Base-by-base conservation (phyloP, 2,113 vertebrate genomes). In the Scophthalmus maximus region DNA sequence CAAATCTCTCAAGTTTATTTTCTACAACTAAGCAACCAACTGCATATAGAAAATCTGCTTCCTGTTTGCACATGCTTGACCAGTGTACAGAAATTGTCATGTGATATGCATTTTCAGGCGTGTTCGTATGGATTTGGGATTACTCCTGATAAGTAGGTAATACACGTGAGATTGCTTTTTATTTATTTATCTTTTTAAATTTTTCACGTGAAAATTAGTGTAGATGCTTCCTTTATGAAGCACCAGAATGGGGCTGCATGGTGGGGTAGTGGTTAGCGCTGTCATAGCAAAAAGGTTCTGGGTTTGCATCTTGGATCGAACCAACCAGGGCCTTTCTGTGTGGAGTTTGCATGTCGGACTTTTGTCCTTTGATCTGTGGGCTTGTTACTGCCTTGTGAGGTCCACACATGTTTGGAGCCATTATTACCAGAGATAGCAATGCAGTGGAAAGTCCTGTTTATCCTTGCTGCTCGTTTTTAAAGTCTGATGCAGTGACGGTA, bases 231-330 rank as follows among this genome's bases (percentile, higher is more conserved):
- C 44, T 69, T 29, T 18, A 51, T 65, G 9, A 70, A 76, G 82
- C 82, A 80, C 76, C 68, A 34, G 57, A 83, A 68, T 61, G 5
- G n/a, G n/a, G n/a, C n/a, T n/a, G n/a, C n/a, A n/a, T n/a, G n/a
- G n/a, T n/a, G n/a, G n/a, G n/a, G n/a, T n/a, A n/a, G n/a, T n/a
- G n/a, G n/a, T n/a, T n/a, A n/a, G n/a, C n/a, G n/a, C n/a, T n/a
- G n/a, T n/a, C n/a, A n/a, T n/a, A n/a, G n/a, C n/a, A n/a, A n/a
- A n/a, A n/a, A n/a, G n/a, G n/a, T n/a, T n/a, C n/a, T n/a, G n/a
- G n/a, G n/a, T n/a, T n/a, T n/a, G n/a, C n/a, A n/a, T n/a, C n/a
- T n/a, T n/a, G n/a, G n/a, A n/a, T n/a, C n/a, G n/a, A n/a, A n/a
- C n/a, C n/a, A n/a, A n/a, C n/a, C n/a, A n/a, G n/a, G n/a, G n/a